A percentile compares a stretch with the other conserved stretches of the same genome.
phyloP scores from a whole-genome alignment of 2,113 vertebrate genomes.

The Pluvianellus socialis region DNA sequence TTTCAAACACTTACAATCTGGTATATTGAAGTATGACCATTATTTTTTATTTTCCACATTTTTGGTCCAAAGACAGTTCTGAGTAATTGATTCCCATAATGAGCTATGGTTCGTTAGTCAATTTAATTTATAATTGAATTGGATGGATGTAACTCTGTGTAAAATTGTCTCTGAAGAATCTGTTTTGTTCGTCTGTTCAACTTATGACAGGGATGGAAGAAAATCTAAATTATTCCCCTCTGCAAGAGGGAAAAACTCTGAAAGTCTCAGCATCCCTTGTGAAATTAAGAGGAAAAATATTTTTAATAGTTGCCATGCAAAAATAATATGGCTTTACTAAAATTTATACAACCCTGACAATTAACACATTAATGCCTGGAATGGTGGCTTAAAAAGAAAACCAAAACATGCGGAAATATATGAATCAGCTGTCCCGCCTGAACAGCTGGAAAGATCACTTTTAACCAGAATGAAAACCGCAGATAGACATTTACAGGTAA shows the following conservation, averaged over 20 bases:
- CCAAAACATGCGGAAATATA: background rate
- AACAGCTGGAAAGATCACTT: slow-evolving; percentile 17
- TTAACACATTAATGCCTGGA: slow-evolving; percentile 75
- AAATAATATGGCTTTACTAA: slow-evolving; percentile 79
- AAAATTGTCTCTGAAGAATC: slow-evolving; percentile 89
- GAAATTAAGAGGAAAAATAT: slow-evolving; percentile 82
- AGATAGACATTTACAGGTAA: slow-evolving; percentile 43
- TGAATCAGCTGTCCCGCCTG: slow-evolving; percentile 29
- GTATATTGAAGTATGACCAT: slow-evolving; percentile 87
- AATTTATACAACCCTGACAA: slow-evolving; percentile 75
- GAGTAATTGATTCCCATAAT: slow-evolving; percentile 94
- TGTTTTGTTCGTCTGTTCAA: slow-evolving; percentile 89
- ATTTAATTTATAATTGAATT: slow-evolving; percentile 96
- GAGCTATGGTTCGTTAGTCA: slow-evolving; percentile 94
- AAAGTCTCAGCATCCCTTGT: slow-evolving; percentile 81
- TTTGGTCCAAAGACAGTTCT: slow-evolving; percentile 90
- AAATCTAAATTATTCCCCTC: slow-evolving; percentile 85
- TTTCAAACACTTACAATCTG: slow-evolving; percentile 86
- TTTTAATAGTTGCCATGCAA: slow-evolving; percentile 82
- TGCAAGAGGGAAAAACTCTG: slow-evolving; percentile 75
- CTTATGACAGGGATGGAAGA: slow-evolving; percentile 83
- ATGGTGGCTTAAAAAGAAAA: slow-evolving; percentile 35
- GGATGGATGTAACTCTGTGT: slow-evolving; percentile 91
- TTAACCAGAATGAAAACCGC: slow-evolving; percentile 37
- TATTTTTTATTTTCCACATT: slow-evolving; percentile 90